Evolutionary conservation across 2,888 invertebrate genomes (phyloP), one percentile per base, ranked within the genome.

Genomic region (Sesamia inferens): DNA sequence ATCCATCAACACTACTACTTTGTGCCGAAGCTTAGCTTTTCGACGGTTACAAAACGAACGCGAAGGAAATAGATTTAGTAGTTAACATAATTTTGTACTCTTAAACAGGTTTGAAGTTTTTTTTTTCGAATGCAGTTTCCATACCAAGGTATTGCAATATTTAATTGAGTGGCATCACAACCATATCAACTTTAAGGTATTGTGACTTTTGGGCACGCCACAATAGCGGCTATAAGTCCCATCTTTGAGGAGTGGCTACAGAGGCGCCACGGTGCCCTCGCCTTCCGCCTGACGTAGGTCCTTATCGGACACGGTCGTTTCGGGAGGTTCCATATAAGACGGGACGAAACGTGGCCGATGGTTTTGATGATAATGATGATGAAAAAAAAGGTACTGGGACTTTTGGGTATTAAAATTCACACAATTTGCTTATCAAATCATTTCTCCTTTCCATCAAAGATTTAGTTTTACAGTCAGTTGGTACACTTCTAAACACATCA

Each of bases 1-100:
- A 95, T 95, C 96, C 93, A 95, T 96, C 96, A 96, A 93, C 93
- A 93, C 92, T 88, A 90, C 91, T 91, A 92, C 93, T 93, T 94
- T 95, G 92, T 93, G 91, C 83, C 76, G 82, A 83, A 87, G 83
- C 86, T 87, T 84, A 90, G 85, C 87, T 89, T 83, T 89, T 86
- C 84, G 82, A 88, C 80, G 82, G 85, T 80, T 85, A 81, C 81
- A 83, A 82, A 85, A 83, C 69, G 83, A 84, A 71, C 78, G 71
- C 68, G 69, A 80, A 67, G 74, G 83, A 85, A 77, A 79, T 77
- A 82, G 73, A 81, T 80, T 82, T 85, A 79, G 65, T 81, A 83
- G 85, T 82, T 85, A 85, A 80, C 74, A 86, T 74, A 75, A 82
- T 78, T 75, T 79, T 68, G 57, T 67, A 55, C 24, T 39, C 63